These are phyloP conservation scores for Panulirus ornatus DNA, from an alignment of 1,140 invertebrate genomes.

Conservation along the genomic window DNA sequence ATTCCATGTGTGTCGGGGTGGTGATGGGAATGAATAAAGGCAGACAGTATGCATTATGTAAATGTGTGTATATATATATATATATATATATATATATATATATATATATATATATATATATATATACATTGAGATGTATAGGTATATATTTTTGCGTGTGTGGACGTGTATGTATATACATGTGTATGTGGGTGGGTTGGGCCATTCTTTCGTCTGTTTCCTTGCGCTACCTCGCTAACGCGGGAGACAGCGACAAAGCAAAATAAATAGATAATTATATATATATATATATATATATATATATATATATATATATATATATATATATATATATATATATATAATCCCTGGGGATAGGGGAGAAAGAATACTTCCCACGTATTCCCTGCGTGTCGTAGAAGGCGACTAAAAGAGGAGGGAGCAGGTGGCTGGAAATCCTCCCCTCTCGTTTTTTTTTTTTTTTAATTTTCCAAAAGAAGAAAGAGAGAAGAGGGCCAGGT, in stretches of 20 bases:
- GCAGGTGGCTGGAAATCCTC: too few relatives aligned
- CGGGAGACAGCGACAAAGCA: too few relatives aligned
- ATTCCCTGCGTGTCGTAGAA: too few relatives aligned
- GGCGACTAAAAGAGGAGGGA: too few relatives aligned
- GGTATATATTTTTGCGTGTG: not conserved
- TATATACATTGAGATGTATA: not conserved
- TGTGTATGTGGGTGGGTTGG: not conserved
- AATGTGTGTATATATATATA: not conserved
- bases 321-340: not conserved
- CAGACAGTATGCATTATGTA: too few relatives aligned
- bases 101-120: not conserved
- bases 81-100: not conserved
- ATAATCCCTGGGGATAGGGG: not conserved
- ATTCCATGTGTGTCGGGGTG: too few relatives aligned
- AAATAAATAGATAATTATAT: too few relatives aligned
- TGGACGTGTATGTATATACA: not conserved
- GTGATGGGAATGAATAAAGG: too few relatives aligned
- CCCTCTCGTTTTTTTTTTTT: too few relatives aligned
- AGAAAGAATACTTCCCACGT: too few relatives aligned
- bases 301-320: not conserved
- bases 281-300: not conserved
- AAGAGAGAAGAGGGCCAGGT: too few relatives aligned
- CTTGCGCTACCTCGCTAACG: too few relatives aligned
- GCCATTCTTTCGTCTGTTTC: not conserved
- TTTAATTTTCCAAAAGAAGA: not conserved